Conservation (phyloP, 2,888 invertebrate species). For the Stegophylla sp. region DNA sequence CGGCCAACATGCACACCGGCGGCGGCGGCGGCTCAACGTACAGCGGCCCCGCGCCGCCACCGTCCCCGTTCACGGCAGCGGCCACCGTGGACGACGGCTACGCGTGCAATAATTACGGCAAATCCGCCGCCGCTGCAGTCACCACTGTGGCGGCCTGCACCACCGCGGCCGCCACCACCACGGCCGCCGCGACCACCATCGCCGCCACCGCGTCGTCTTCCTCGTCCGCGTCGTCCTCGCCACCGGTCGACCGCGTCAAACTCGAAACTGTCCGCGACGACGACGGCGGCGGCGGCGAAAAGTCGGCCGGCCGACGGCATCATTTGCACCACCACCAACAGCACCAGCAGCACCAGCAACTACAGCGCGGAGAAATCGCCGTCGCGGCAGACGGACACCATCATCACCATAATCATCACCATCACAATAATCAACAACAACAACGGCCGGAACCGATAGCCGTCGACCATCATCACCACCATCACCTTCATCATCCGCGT, state of each 20-base stretch:
- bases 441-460: not conserved
- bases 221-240: not conserved
- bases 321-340: constrained; percentile 3
- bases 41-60: not conserved
- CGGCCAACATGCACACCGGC: constrained; percentile 10
- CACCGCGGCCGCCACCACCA: not conserved
- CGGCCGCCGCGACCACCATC: not conserved
- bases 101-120: not conserved
- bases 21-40: not conserved
- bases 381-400: not conserved
- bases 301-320: not conserved
- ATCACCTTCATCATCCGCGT: constrained; percentile 1
- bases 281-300: not conserved
- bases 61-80: not conserved
- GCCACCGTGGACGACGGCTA: not conserved
- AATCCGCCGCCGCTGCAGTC: not conserved
- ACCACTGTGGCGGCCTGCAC: not conserved
- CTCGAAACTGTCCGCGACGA: constrained; percentile 1
- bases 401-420: constrained; percentile 2
- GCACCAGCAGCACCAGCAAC: not conserved
- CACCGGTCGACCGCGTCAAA: not conserved
- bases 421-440: not conserved
- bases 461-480: not conserved
- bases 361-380: not conserved
- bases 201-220: not conserved